Percentiles rank a stretch among this genome's conserved stretches.
phyloP scores from a whole-genome alignment of 2,113 vertebrate genomes.

The Corythornis madagascariensis region DNA sequence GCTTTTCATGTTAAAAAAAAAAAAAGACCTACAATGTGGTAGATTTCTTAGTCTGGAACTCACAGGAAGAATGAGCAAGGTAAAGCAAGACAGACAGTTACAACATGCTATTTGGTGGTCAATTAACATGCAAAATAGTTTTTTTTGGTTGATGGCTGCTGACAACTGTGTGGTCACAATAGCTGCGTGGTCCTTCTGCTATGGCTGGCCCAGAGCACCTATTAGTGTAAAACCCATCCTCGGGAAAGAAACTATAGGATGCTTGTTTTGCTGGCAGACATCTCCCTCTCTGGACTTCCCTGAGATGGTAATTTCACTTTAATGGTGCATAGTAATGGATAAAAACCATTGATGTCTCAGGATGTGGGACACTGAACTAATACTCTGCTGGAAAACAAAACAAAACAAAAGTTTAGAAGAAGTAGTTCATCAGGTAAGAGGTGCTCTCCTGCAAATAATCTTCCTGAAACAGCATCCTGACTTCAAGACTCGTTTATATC shows the following conservation, averaged over 20 bases:
- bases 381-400: neutral
- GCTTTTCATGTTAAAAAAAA: neutral
- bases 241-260: neutral
- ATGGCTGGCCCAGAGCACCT: neutral
- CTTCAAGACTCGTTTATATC: neutral
- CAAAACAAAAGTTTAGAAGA: neutral
- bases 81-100: neutral
- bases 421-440: neutral
- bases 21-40: neutral
- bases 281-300: neutral
- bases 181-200: constrained; percentile 26
- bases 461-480: neutral
- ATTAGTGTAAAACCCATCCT: neutral
- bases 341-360: neutral
- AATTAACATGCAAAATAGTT: constrained; percentile 7
- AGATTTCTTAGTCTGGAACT: neutral
- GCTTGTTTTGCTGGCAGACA: neutral
- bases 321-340: neutral
- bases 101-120: neutral
- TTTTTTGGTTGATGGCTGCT: constrained; percentile 13
- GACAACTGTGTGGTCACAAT: neutral
- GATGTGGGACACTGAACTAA: rapidly evolving
- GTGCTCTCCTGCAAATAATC: neutral
- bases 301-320: neutral
- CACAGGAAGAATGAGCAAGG: neutral